Evolutionary conservation across 1,140 invertebrate genomes (phyloP).

Genomic region (Schlechtendalia chinensis): DNA sequence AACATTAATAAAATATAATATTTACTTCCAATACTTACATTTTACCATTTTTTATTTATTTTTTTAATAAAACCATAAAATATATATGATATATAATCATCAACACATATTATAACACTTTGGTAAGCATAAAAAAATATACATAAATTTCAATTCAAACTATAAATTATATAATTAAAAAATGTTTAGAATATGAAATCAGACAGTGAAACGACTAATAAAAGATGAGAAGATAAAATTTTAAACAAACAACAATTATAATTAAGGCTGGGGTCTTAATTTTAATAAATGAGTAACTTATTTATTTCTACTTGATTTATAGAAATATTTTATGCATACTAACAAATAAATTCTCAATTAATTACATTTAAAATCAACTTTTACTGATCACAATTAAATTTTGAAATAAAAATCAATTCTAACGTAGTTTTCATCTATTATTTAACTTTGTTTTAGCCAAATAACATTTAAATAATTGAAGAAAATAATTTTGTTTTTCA

Average conservation of each 20-base stretch:
- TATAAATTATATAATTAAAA: slow-evolving; percentile 12
- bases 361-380: too few relatives aligned
- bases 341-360: too few relatives aligned
- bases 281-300: too few relatives aligned
- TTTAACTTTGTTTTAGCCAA: neutral
- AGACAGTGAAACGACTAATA: neutral
- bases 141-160: neutral
- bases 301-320: too few relatives aligned
- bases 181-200: neutral
- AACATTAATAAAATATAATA: neutral
- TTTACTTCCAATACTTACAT: too few relatives aligned
- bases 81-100: too few relatives aligned
- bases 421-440: neutral
- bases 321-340: too few relatives aligned
- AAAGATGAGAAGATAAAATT: neutral
- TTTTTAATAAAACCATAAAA: too few relatives aligned
- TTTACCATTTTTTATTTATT: too few relatives aligned
- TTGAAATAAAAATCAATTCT: neutral
- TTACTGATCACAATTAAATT: neutral
- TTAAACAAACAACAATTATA: neutral
- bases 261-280: neutral
- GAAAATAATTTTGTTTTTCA: neutral
- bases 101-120: neutral
- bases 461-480: neutral
- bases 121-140: neutral